A percentile compares a stretch with the other conserved stretches of the same genome.
Evolutionary conservation across 2,888 invertebrate genomes (phyloP).

Genomic region (Eilema griseolum): DNA sequence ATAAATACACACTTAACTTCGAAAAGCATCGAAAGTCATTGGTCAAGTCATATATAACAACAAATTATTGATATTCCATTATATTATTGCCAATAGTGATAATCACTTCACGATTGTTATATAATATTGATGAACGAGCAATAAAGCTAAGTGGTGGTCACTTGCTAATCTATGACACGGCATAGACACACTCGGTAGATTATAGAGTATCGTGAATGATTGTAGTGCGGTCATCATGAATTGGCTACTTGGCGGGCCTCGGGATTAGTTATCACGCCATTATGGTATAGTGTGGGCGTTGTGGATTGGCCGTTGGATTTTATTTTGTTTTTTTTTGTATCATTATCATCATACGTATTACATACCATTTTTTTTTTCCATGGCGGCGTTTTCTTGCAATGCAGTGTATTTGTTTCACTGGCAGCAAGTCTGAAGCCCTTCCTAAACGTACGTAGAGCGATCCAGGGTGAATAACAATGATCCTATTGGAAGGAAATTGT

Average conservation of each 20-base stretch:
- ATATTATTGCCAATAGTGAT: slow-evolving; percentile 24
- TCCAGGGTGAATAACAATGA: slow-evolving; percentile 98
- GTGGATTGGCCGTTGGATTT: slow-evolving; percentile 27
- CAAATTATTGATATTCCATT: not conserved
- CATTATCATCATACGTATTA: too few species aligned
- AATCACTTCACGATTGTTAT: slow-evolving; percentile 41
- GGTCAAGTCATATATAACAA: too few species aligned
- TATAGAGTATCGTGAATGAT: slow-evolving; percentile 31
- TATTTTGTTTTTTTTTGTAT: not conserved
- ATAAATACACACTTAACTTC: too few species aligned
- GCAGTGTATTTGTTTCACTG: slow-evolving; percentile 94
- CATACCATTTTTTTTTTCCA: slow-evolving; percentile 76
- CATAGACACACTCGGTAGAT: slow-evolving; percentile 16
- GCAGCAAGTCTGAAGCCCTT: slow-evolving; percentile 95
- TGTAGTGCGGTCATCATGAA: slow-evolving; percentile 48
- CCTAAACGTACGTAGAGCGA: slow-evolving; percentile 96
- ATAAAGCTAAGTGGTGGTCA: slow-evolving; percentile 46
- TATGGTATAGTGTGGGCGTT: slow-evolving; percentile 29
- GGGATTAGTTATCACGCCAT: slow-evolving; percentile 57
- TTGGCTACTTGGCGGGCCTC: slow-evolving; percentile 53
- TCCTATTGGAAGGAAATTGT: slow-evolving; percentile 92
- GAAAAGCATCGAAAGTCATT: too few species aligned
- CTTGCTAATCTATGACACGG: slow-evolving; percentile 36
- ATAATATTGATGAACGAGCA: slow-evolving; percentile 55
- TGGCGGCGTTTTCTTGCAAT: slow-evolving; percentile 90